Conservation (phyloP, 2,888 invertebrate species). For the Troides helena region DNA sequence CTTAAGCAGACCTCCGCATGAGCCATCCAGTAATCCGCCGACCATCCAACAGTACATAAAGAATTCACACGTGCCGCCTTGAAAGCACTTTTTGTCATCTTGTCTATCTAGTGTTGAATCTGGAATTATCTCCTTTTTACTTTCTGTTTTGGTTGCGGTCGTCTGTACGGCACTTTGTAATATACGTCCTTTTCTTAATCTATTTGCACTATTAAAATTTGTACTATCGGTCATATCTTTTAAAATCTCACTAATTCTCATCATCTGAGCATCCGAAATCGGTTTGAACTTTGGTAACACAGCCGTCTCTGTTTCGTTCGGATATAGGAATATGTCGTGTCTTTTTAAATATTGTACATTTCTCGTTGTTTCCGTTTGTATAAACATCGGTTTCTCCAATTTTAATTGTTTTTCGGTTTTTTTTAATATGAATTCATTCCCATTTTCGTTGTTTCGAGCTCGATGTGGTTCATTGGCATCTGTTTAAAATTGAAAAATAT, state of each 20-base stretch:
- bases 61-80: slow-evolving; percentile 92
- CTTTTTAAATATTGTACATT: slow-evolving; percentile 42
- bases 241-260: slow-evolving; percentile 63
- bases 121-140: slow-evolving; percentile 34
- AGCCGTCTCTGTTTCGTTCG: slow-evolving; percentile 49
- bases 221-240: slow-evolving; percentile 49
- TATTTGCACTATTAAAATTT: slow-evolving; percentile 39
- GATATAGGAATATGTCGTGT: slow-evolving; percentile 50
- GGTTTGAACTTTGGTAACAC: slow-evolving; percentile 68
- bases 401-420: slow-evolving; percentile 41
- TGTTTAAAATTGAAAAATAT: slow-evolving; percentile 57
- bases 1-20: slow-evolving; percentile 89
- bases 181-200: slow-evolving; percentile 50
- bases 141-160: slow-evolving; percentile 32
- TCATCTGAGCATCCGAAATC: slow-evolving; percentile 69
- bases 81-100: slow-evolving; percentile 81
- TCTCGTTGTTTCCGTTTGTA: slow-evolving; percentile 53
- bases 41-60: slow-evolving; percentile 95
- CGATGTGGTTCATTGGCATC: slow-evolving; percentile 75
- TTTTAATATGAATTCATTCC: slow-evolving; percentile 45
- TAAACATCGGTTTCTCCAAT: slow-evolving; percentile 66
- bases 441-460: slow-evolving; percentile 53
- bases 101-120: slow-evolving; percentile 44
- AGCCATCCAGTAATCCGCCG: slow-evolving; percentile 91
- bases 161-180: slow-evolving; percentile 39